These are phyloP conservation scores for Thrips palmi DNA, from an alignment of 1,140 invertebrate species.

Conservation along the genomic window DNA sequence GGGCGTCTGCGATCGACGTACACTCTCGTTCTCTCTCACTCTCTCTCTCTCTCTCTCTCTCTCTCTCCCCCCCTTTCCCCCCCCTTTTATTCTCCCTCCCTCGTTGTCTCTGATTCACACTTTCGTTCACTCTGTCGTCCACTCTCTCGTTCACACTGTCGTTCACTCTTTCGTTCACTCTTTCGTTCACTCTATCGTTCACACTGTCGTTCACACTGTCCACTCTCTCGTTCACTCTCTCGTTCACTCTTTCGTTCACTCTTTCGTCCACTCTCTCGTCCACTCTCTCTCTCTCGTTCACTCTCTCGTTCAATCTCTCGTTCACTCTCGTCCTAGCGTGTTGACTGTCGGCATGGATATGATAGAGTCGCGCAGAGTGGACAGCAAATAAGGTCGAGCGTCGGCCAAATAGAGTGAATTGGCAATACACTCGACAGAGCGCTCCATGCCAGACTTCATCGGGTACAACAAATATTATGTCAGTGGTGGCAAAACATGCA, in stretches of 20 bases:
- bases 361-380: background rate
- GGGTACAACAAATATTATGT: too few relatives aligned
- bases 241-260: background rate
- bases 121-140: background rate
- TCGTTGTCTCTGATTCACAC: background rate
- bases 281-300: background rate
- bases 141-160: background rate
- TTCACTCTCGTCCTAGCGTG: background rate
- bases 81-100: slow-evolving; percentile 3
- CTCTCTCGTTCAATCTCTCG: background rate
- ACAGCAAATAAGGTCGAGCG: too few relatives aligned
- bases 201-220: background rate
- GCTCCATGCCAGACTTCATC: too few relatives aligned
- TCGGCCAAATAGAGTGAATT: too few relatives aligned
- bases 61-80: background rate
- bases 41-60: slow-evolving; percentile 7
- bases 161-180: background rate
- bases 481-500: too few relatives aligned
- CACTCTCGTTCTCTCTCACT: slow-evolving; percentile 2
- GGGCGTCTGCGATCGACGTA: background rate
- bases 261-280: background rate
- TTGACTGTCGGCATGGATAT: background rate
- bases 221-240: too few relatives aligned
- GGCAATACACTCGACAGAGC: too few relatives aligned
- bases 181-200: background rate